A percentile compares a stretch with the other conserved stretches of the same genome.
These are phyloP conservation scores for Zalophus californianus DNA, from an alignment of 2,797 vertebrate genomes.

Conservation along the genomic window DNA sequence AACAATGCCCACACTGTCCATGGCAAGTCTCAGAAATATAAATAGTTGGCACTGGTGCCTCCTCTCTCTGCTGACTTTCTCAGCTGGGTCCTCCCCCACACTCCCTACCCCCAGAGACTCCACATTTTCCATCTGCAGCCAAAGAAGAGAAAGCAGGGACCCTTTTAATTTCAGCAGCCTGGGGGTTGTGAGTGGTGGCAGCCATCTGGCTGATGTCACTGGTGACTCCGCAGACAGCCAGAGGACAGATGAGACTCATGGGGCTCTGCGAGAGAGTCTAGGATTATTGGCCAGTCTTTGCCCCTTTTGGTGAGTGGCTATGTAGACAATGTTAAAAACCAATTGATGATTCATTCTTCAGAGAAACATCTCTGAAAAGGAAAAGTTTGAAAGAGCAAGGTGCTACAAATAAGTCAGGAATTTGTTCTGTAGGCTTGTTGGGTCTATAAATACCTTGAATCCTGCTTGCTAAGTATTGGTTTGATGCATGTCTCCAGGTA, in stretches of 20 bases:
- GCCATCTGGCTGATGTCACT: conserved; percentile 17
- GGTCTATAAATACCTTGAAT: neutral
- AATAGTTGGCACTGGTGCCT: conserved; percentile 62
- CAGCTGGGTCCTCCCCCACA: neutral
- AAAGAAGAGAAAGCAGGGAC: conserved; percentile 43
- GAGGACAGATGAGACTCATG: neutral
- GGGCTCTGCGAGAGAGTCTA: neutral
- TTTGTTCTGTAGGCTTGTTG: neutral
- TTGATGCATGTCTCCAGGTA: neutral
- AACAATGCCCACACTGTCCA: conserved; percentile 78
- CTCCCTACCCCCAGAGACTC: conserved; percentile 34
- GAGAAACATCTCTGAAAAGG: neutral
- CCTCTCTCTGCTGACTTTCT: conserved; percentile 61
- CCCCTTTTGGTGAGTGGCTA: neutral
- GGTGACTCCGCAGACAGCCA: neutral
- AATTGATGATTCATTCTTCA: neutral
- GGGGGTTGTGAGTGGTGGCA: neutral
- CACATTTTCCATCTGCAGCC: conserved; percentile 36
- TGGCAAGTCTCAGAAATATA: conserved; percentile 58
- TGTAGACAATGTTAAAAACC: neutral
- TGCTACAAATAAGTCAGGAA: neutral
- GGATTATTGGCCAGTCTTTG: neutral
- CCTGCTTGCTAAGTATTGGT: neutral
- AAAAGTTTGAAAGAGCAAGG: neutral
- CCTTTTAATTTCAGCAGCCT: conserved; percentile 42